phyloP scores from a whole-genome alignment of 2,888 invertebrate genomes.

The Pherbina coryleti region DNA sequence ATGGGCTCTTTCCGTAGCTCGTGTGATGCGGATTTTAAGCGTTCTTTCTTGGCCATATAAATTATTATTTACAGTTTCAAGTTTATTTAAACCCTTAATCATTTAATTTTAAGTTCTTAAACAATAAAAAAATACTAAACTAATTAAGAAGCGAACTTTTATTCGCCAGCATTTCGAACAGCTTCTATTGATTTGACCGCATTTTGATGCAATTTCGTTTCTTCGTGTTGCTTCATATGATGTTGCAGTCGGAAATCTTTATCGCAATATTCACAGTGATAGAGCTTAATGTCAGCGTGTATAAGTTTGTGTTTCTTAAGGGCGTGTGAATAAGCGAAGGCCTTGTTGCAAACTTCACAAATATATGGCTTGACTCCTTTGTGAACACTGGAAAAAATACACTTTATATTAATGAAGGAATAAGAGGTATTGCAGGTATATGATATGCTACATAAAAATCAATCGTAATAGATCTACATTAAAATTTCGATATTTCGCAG shows the following conservation, averaged over 20 bases:
- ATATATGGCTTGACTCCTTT: conserved; percentile 64
- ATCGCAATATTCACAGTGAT: conserved; percentile 63
- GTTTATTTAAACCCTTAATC: neutral
- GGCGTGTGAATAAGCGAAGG: conserved; percentile 64
- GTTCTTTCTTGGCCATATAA: conserved; percentile 65
- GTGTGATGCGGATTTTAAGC: conserved; percentile 62
- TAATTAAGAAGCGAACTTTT: neutral
- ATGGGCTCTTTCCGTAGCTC: conserved; percentile 65
- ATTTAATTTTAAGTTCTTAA: neutral
- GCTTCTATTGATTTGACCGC: conserved; percentile 55
- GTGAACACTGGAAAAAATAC: conserved; percentile 49
- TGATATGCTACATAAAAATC: no score
- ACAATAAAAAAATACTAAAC: neutral
- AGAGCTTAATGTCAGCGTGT: conserved; percentile 63
- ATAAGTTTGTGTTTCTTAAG: conserved; percentile 64
- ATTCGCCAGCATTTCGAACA: conserved; percentile 44
- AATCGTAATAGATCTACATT: no score
- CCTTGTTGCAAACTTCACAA: conserved; percentile 61
- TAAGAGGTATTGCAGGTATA: no score
- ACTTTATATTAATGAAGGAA: neutral
- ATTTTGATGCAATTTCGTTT: conserved; percentile 64
- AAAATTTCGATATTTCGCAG: no score
- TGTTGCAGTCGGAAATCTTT: conserved; percentile 66
- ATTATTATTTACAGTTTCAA: neutral
- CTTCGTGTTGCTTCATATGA: conserved; percentile 66